These are phyloP conservation scores for Strix uralensis DNA, from an alignment of 2,113 vertebrate species.

Conservation along the genomic window DNA sequence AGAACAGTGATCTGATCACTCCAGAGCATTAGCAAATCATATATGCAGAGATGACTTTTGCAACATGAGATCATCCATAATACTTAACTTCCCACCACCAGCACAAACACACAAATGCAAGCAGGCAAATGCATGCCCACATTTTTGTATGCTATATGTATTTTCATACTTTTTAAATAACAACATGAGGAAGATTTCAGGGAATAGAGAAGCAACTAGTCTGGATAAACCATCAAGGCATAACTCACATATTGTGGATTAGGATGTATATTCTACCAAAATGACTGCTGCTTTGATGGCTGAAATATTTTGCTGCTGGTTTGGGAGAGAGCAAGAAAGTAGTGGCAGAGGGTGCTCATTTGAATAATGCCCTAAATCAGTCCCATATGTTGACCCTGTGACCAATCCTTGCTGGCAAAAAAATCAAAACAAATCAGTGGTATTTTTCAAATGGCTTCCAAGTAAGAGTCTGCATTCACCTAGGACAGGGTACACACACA, in stretches of 20 bases:
- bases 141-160: neutral
- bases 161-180: neutral
- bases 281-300: neutral
- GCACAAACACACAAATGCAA: neutral
- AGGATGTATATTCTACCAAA: neutral
- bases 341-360: constrained; percentile 38
- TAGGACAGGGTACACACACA: constrained; percentile 10
- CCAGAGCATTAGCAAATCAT: constrained; percentile 26
- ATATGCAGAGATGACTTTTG: constrained; percentile 17
- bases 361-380: constrained; percentile 63
- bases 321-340: constrained; percentile 29
- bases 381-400: constrained; percentile 66
- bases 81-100: neutral
- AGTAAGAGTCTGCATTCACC: constrained; percentile 18
- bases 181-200: neutral
- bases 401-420: constrained; percentile 38
- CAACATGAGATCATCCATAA: neutral
- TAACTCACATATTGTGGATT: neutral
- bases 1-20: constrained; percentile 12
- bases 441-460: constrained; percentile 52
- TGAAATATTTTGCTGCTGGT: constrained; percentile 26
- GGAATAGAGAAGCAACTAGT: neutral
- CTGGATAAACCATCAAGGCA: neutral
- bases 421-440: constrained; percentile 51
- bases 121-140: neutral